Evolutionary conservation across 2,797 vertebrate genomes (phyloP).

Genomic region (Botia kubotai): DNA sequence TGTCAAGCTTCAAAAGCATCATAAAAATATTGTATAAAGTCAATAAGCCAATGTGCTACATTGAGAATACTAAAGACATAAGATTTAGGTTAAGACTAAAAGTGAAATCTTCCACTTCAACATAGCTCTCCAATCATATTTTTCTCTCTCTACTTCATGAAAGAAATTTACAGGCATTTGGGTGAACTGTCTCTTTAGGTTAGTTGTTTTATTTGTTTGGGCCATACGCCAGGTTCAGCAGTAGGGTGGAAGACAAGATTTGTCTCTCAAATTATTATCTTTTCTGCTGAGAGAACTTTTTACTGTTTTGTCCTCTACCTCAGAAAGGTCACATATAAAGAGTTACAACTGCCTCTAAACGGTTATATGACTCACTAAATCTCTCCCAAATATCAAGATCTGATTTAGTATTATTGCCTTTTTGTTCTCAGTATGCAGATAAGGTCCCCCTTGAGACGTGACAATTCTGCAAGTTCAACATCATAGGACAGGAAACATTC

Average conservation of each 20-base stretch:
- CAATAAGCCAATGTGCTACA: no score
- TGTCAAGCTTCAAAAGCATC: no score
- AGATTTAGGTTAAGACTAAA: no score
- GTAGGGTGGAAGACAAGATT: slow-evolving; percentile 13
- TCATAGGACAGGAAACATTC: slow-evolving; percentile 12
- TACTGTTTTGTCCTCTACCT: slow-evolving; percentile 48
- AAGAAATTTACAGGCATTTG: background rate
- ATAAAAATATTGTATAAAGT: no score
- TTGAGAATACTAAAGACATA: no score
- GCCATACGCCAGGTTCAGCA: background rate
- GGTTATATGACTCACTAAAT: slow-evolving; percentile 55
- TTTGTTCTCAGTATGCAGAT: slow-evolving; percentile 28
- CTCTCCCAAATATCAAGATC: slow-evolving; percentile 58
- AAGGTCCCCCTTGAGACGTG: slow-evolving; percentile 38
- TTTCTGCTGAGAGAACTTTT: slow-evolving; percentile 46
- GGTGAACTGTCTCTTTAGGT: background rate
- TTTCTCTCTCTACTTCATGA: no score
- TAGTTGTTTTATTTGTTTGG: background rate
- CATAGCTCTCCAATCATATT: background rate
- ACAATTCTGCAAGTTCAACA: slow-evolving; percentile 37
- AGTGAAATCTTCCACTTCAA: no score
- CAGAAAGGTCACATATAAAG: slow-evolving; percentile 58
- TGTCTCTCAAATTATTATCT: slow-evolving; percentile 44
- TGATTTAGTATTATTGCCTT: slow-evolving; percentile 58
- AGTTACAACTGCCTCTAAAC: slow-evolving; percentile 39